Percentiles rank a stretch among this genome's conserved stretches.
These are phyloP conservation scores for Ploceus nigricollis DNA, from an alignment of 2,113 vertebrate species.

Conservation along the genomic window DNA sequence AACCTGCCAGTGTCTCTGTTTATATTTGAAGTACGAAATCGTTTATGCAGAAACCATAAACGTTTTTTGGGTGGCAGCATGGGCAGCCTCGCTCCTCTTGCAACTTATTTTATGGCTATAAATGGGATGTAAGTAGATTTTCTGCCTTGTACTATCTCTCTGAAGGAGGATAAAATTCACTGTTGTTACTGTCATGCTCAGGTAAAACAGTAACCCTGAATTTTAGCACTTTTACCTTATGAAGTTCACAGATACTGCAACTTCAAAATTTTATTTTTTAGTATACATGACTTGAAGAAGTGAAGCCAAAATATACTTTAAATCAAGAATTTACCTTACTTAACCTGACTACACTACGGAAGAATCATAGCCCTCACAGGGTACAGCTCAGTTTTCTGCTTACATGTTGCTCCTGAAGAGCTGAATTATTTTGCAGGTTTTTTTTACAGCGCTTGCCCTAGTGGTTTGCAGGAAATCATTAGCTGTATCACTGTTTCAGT, in stretches of 20 bases:
- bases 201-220: not conserved
- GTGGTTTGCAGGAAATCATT: conserved; percentile 15
- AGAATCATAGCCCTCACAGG: not conserved
- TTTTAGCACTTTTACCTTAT: not conserved
- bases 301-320: not conserved
- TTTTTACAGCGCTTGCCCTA: not conserved
- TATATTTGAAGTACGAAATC: not conserved
- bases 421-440: conserved; percentile 19
- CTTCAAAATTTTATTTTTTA: not conserved
- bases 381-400: conserved; percentile 32
- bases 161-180: not conserved
- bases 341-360: not conserved
- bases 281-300: not conserved
- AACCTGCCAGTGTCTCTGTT: not conserved
- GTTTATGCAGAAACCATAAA: not conserved
- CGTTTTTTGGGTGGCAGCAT: not conserved
- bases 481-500: conserved; percentile 11
- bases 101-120: not conserved
- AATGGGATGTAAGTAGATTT: conserved; percentile 1
- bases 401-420: conserved; percentile 22
- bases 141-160: not conserved
- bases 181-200: not conserved
- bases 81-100: not conserved
- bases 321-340: not conserved
- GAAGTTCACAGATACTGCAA: not conserved